Percentiles rank a stretch among this genome's conserved stretches.
Evolutionary conservation across 1,140 invertebrate species (phyloP).

Genomic region (Eupristina koningsbergeri): DNA sequence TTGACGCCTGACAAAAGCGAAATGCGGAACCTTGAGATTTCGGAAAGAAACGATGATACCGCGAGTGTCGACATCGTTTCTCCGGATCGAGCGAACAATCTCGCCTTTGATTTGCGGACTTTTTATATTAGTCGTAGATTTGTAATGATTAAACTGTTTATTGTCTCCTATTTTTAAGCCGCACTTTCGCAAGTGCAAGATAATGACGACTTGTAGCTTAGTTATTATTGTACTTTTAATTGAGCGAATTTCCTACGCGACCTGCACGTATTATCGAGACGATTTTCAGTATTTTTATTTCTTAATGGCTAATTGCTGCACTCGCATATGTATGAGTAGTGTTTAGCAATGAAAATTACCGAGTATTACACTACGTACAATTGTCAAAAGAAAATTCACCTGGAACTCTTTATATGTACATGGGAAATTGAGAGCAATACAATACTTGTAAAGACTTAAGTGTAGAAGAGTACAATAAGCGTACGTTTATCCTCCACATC

Average conservation of each 20-base stretch:
- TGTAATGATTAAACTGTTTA: neutral
- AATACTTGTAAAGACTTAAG: neutral
- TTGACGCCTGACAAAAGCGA: neutral
- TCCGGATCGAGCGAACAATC: neutral
- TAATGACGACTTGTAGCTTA: neutral
- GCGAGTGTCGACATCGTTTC: conserved; percentile 5
- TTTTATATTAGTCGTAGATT: neutral
- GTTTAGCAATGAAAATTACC: neutral
- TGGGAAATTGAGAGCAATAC: neutral
- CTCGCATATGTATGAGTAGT: neutral
- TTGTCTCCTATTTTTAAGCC: neutral
- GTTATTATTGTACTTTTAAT: neutral
- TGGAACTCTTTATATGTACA: neutral
- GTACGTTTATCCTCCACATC: neutral
- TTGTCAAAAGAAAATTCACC: neutral
- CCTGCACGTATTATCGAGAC: neutral
- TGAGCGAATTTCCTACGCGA: neutral
- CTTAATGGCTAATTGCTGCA: too few relatives aligned
- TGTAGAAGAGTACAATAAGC: neutral
- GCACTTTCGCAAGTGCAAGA: neutral
- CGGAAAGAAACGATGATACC: neutral
- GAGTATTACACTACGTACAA: neutral
- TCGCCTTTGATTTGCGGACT: neutral
- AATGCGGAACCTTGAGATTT: conserved; percentile 19
- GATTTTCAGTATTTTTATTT: neutral